These are phyloP conservation scores for Triops longicaudatus DNA, from an alignment of 1,140 invertebrate species.

Conservation along the genomic window DNA sequence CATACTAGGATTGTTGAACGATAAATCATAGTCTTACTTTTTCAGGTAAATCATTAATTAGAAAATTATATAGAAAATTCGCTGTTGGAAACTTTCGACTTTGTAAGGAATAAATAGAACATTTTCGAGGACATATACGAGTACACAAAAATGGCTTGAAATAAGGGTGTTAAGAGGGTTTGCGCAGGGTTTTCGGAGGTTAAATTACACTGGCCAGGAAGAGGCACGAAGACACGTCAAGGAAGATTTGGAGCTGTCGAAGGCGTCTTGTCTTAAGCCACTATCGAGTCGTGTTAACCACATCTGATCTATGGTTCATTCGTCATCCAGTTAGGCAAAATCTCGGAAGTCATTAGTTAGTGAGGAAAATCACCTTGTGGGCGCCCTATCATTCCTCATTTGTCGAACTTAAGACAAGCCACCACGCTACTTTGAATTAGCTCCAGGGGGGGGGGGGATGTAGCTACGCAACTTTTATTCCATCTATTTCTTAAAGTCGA, in stretches of 20 bases:
- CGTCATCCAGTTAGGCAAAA: neutral
- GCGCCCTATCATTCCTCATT: neutral
- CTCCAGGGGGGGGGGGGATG: neutral
- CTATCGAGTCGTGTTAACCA: neutral
- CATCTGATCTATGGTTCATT: neutral
- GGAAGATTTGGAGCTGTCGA: no score
- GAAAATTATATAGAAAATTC: neutral
- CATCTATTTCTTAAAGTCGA: neutral
- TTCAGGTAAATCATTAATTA: neutral
- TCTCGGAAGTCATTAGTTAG: constrained; percentile 8
- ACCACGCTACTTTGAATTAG: neutral
- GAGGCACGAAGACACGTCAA: no score
- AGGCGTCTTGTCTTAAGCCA: neutral
- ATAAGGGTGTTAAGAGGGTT: no score
- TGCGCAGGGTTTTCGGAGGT: no score
- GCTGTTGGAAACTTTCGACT: neutral
- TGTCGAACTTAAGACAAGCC: neutral
- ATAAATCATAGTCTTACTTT: neutral
- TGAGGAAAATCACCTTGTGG: neutral
- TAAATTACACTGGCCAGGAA: no score
- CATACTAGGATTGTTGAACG: neutral
- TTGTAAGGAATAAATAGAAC: neutral
- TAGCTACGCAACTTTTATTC: neutral
- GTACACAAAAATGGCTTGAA: no score
- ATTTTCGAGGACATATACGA: neutral